These are phyloP conservation scores for Hydrozoanthus gracilis DNA, from an alignment of 92 coral and sea anemone genomes.

Conservation along the genomic window DNA sequence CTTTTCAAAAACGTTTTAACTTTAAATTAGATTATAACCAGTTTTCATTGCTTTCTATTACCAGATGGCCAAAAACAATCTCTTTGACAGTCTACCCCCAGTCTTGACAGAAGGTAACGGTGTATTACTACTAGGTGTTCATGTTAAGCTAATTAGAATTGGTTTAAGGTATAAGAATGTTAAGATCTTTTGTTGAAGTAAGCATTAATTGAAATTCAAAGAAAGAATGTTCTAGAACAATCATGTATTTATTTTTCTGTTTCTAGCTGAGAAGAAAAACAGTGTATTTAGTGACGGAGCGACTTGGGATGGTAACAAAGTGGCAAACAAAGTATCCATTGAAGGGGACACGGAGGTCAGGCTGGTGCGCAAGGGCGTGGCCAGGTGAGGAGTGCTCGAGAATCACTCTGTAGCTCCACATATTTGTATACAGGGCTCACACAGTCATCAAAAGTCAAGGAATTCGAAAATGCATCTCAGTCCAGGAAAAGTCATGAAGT, in stretches of 20 bases:
- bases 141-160: no score
- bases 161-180: no score
- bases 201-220: no score
- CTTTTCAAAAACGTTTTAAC: no score
- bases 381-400: slow-evolving; percentile 63
- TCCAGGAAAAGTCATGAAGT: no score
- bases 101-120: slow-evolving; percentile 82
- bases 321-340: slow-evolving; percentile 56
- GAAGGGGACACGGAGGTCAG: slow-evolving; percentile 76
- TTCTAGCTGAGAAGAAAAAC: slow-evolving; percentile 77
- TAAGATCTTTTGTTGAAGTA: no score
- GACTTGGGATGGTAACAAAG: slow-evolving; percentile 82
- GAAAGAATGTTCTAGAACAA: neutral
- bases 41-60: neutral
- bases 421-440: neutral
- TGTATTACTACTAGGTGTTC: neutral
- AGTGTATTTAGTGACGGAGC: slow-evolving; percentile 83
- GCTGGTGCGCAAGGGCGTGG: slow-evolving; percentile 85
- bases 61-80: slow-evolving; percentile 83
- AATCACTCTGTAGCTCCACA: neutral
- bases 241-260: neutral
- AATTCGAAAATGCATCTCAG: no score
- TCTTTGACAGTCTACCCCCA: slow-evolving; percentile 91
- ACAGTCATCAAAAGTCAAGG: neutral
- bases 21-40: no score